These are phyloP conservation scores for Athetis lepigone DNA, from an alignment of 2,888 invertebrate genomes.

Conservation along the genomic window DNA sequence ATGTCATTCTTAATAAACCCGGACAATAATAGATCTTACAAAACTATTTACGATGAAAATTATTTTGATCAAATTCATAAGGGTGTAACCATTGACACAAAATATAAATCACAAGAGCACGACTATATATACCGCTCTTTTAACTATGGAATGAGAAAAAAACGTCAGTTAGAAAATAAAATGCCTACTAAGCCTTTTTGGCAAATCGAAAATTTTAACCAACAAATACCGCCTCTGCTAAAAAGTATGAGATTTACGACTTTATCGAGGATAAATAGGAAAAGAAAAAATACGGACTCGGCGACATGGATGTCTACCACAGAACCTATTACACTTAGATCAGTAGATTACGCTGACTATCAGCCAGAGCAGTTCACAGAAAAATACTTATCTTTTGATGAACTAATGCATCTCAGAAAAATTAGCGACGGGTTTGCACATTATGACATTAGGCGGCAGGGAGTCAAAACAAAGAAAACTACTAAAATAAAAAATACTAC, in stretches of 20 bases:
- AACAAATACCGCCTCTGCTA: slow-evolving; percentile 67
- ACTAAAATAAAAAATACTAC: slow-evolving; percentile 17
- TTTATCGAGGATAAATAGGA: slow-evolving; percentile 69
- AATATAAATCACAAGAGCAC: slow-evolving; percentile 58
- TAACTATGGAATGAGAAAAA: slow-evolving; percentile 75
- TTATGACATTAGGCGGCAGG: slow-evolving; percentile 67
- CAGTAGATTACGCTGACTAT: slow-evolving; percentile 59
- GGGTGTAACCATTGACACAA: slow-evolving; percentile 53
- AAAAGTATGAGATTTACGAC: slow-evolving; percentile 82
- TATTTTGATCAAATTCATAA: slow-evolving; percentile 61
- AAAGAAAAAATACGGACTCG: slow-evolving; percentile 60
- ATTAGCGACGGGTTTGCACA: slow-evolving; percentile 68
- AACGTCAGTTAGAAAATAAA: slow-evolving; percentile 71
- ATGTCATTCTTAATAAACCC: slow-evolving; percentile 47
- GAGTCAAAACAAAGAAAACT: too few species aligned
- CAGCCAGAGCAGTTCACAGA: slow-evolving; percentile 72
- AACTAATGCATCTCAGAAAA: slow-evolving; percentile 84
- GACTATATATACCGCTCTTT: slow-evolving; percentile 70
- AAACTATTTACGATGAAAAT: slow-evolving; percentile 53
- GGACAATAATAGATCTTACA: slow-evolving; percentile 47
- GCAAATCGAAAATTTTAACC: slow-evolving; percentile 75
- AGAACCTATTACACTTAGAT: slow-evolving; percentile 80
- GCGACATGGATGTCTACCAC: slow-evolving; percentile 63
- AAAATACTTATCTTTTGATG: slow-evolving; percentile 86
- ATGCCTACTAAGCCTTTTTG: slow-evolving; percentile 78